phyloP scores from a whole-genome alignment of 2,113 vertebrate genomes.

The Panthera tigris region DNA sequence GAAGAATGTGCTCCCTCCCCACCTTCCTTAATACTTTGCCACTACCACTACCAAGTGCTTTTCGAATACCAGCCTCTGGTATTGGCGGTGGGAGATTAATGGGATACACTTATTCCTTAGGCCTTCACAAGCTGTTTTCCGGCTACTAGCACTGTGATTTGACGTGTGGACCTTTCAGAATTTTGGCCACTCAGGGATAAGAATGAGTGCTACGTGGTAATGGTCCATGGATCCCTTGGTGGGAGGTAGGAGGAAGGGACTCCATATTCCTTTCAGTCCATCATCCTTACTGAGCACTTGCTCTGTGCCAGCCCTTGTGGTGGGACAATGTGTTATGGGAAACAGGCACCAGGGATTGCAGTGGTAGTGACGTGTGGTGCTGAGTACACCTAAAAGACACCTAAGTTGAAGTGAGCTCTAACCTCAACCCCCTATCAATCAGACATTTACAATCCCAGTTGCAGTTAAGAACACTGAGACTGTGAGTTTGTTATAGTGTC shows the following conservation, averaged over 20 bases:
- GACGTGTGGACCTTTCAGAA: conserved; percentile 19
- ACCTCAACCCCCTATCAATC: neutral
- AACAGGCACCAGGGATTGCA: neutral
- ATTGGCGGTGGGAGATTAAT: neutral
- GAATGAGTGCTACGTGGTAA: neutral
- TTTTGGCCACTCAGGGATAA: neutral
- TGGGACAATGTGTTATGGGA: neutral
- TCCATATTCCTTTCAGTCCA: neutral
- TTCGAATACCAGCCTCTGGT: conserved; percentile 49
- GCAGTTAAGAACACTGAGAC: conserved; percentile 24
- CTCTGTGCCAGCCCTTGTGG: neutral
- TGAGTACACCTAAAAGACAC: neutral
- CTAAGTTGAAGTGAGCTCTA: neutral
- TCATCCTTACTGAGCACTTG: neutral
- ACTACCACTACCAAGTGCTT: neutral
- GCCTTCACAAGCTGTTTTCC: neutral
- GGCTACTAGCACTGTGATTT: neutral
- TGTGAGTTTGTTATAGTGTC: neutral
- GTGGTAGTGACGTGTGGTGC: neutral
- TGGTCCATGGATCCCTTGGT: neutral
- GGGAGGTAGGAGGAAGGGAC: neutral
- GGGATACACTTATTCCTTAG: neutral
- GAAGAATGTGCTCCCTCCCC: conserved; percentile 69
- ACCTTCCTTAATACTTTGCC: conserved; percentile 47
- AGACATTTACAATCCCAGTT: conserved; percentile 53